Evolutionary conservation across 2,888 invertebrate genomes (phyloP).

Genomic region (Eumerus sabulonum): DNA sequence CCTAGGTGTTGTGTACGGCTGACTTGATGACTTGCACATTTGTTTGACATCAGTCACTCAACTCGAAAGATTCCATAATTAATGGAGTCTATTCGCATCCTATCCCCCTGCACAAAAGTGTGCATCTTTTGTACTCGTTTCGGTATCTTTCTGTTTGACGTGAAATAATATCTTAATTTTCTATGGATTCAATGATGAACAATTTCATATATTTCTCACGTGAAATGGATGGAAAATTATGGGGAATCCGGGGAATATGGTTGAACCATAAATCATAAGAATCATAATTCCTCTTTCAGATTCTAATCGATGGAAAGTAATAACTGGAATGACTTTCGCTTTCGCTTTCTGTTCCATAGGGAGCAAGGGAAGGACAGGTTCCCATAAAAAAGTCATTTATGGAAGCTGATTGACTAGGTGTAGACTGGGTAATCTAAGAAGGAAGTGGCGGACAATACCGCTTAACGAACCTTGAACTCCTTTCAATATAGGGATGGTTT

Average conservation of each 20-base stretch:
- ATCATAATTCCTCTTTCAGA: background rate
- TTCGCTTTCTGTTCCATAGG: no score
- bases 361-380: no score
- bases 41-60: constrained; percentile 64
- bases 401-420: no score
- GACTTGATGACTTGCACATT: constrained; percentile 65
- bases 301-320: no score
- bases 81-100: constrained; percentile 39
- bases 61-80: constrained; percentile 51
- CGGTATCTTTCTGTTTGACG: constrained; percentile 11
- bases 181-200: constrained; percentile 1
- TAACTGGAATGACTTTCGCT: no score
- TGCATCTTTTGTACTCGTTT: constrained; percentile 2
- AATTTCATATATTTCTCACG: constrained; percentile 23
- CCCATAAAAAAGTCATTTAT: no score
- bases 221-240: background rate
- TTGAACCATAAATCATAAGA: constrained; percentile 22
- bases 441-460: no score
- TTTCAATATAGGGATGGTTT: no score
- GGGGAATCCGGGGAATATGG: background rate
- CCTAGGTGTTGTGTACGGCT: constrained; percentile 23
- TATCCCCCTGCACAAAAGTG: no score
- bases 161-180: constrained; percentile 37
- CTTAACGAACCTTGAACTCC: no score
- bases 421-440: no score